Evolutionary conservation across 2,888 invertebrate genomes (phyloP).

Genomic region (Lithosia quadra): DNA sequence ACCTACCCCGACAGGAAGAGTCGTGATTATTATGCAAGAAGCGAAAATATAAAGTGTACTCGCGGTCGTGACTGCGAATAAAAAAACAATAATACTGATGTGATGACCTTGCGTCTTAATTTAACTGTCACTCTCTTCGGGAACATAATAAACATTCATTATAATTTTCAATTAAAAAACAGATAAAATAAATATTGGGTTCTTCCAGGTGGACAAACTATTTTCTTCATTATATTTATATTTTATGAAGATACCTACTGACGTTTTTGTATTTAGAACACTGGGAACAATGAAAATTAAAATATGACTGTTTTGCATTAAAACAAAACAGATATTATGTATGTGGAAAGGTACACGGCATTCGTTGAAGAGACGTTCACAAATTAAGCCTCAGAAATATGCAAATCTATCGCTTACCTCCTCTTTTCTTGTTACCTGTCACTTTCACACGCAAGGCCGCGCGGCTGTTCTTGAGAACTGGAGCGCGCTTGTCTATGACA

Average conservation of each 20-base stretch:
- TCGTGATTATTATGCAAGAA: background rate
- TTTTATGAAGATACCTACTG: background rate
- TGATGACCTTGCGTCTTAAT: constrained; percentile 8
- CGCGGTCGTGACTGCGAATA: constrained; percentile 2
- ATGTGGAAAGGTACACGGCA: too few species aligned
- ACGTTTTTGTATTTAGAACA: background rate
- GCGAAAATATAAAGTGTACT: background rate
- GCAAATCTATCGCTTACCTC: too few species aligned
- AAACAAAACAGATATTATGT: too few species aligned
- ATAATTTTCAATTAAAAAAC: background rate
- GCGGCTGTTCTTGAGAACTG: too few species aligned
- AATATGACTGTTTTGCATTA: too few species aligned
- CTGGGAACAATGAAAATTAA: background rate
- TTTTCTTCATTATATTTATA: background rate
- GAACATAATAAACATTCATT: background rate
- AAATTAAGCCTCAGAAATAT: too few species aligned
- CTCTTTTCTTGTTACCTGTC: too few species aligned
- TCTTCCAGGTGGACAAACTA: too few species aligned
- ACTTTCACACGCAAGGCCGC: too few species aligned
- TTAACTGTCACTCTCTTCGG: constrained; percentile 10
- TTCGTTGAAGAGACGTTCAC: too few species aligned
- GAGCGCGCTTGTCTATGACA: too few species aligned
- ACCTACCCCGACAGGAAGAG: background rate
- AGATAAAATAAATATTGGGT: too few species aligned
- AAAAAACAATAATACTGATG: constrained; percentile 1